Evolutionary conservation across 2,888 invertebrate genomes (phyloP).

Genomic region (Clunio marinus): DNA sequence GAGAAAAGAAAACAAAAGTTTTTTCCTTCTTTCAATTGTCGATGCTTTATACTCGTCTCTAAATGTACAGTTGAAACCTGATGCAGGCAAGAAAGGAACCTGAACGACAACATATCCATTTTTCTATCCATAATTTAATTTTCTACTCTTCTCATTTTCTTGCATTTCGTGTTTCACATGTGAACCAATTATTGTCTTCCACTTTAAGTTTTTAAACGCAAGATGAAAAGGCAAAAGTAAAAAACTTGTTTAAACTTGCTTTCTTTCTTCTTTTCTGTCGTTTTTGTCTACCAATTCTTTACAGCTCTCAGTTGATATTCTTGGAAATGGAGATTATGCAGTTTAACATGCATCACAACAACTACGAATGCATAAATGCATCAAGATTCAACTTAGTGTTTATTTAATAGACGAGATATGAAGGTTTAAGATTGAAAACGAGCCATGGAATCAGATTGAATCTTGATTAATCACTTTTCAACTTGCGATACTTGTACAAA

Average conservation of each 20-base stretch:
- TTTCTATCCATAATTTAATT: constrained; percentile 18
- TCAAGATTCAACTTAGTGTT: too few relatives aligned
- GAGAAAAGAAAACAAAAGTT: neutral
- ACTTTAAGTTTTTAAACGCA: constrained; percentile 14
- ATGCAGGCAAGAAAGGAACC: constrained; percentile 16
- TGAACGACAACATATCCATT: constrained; percentile 19
- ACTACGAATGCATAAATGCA: too few relatives aligned
- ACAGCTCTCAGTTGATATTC: constrained; percentile 8
- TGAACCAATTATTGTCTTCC: constrained; percentile 27
- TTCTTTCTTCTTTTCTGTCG: neutral
- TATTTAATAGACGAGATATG: neutral
- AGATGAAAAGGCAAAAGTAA: neutral
- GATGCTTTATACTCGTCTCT: neutral
- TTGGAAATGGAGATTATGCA: constrained; percentile 10
- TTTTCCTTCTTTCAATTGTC: neutral
- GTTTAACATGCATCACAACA: constrained; percentile 4
- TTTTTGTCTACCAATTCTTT: neutral
- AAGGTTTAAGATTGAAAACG: neutral
- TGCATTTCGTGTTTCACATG: constrained; percentile 13
- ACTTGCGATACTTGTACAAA: too few relatives aligned
- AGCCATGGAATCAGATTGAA: too few relatives aligned
- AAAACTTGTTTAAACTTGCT: constrained; percentile 21
- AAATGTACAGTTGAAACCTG: neutral
- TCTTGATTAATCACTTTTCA: neutral
- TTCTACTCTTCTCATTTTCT: constrained; percentile 1